These are phyloP conservation scores for Cetonia aurata DNA, from an alignment of 2,888 invertebrate species.

Conservation along the genomic window DNA sequence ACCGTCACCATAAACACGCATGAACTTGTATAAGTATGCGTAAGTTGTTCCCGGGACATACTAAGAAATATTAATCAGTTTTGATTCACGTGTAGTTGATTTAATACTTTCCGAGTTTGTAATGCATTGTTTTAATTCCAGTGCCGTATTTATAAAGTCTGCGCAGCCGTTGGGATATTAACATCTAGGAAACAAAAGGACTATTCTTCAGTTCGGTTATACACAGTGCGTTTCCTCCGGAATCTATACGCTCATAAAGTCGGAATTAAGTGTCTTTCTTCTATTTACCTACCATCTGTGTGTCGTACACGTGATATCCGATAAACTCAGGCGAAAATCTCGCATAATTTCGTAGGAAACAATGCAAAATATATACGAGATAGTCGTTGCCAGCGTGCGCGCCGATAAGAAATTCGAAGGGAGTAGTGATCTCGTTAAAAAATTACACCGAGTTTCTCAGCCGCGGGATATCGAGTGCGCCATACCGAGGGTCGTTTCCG, in stretches of 20 bases:
- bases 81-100: no score
- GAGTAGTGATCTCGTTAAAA: conserved; percentile 59
- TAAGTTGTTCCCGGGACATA: no score
- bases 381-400: conserved; percentile 54
- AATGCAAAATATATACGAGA: conserved; percentile 62
- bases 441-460: conserved; percentile 57
- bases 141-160: neutral
- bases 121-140: conserved; percentile 10
- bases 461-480: conserved; percentile 54
- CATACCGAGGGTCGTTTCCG: conserved; percentile 56
- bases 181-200: conserved; percentile 8
- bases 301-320: neutral
- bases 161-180: neutral
- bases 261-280: conserved; percentile 9
- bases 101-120: neutral
- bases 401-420: conserved; percentile 57
- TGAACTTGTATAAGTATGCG: no score
- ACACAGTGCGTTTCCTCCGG: neutral
- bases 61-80: no score
- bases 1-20: no score
- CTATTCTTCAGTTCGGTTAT: conserved; percentile 1
- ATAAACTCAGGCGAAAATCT: neutral
- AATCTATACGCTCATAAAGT: neutral
- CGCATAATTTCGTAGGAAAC: conserved; percentile 30
- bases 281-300: neutral